Evolutionary conservation across 2,797 vertebrate species (phyloP).

Genomic region (Aplochiton taeniatus): DNA sequence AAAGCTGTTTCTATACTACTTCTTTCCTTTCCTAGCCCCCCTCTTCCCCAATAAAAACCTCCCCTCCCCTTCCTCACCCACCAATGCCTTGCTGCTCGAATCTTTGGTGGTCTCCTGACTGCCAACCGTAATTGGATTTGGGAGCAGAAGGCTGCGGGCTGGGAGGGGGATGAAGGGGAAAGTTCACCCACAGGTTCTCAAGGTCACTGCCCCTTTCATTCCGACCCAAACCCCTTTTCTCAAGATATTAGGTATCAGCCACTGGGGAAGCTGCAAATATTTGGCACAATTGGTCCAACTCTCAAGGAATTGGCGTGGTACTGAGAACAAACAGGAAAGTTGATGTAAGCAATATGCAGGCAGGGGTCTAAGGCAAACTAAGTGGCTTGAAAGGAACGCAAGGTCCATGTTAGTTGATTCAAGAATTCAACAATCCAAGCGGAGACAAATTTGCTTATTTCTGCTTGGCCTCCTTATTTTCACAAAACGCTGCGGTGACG

Average conservation of each 20-base stretch:
- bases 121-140: conserved; percentile 82
- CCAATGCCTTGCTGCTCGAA: conserved; percentile 66
- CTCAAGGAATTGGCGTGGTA: conserved; percentile 56
- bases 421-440: conserved; percentile 40
- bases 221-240: conserved; percentile 58
- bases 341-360: conserved; percentile 47
- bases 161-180: conserved; percentile 54
- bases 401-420: conserved; percentile 40
- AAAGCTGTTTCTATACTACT: conserved; percentile 57
- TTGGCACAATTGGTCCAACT: conserved; percentile 62
- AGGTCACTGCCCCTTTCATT: conserved; percentile 71
- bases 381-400: conserved; percentile 20
- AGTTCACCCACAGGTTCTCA: conserved; percentile 72
- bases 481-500: conserved; percentile 23
- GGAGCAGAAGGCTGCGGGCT: conserved; percentile 60
- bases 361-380: conserved; percentile 42
- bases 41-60: conserved; percentile 24
- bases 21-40: conserved; percentile 45
- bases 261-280: conserved; percentile 70
- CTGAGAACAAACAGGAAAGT: conserved; percentile 66
- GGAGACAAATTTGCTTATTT: conserved; percentile 49
- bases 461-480: conserved; percentile 41
- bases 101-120: conserved; percentile 80
- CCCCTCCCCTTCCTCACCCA: conserved; percentile 30
- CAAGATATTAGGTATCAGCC: conserved; percentile 76